phyloP scores from a whole-genome alignment of 2,113 vertebrate species.

The Apteryx mantelli region DNA sequence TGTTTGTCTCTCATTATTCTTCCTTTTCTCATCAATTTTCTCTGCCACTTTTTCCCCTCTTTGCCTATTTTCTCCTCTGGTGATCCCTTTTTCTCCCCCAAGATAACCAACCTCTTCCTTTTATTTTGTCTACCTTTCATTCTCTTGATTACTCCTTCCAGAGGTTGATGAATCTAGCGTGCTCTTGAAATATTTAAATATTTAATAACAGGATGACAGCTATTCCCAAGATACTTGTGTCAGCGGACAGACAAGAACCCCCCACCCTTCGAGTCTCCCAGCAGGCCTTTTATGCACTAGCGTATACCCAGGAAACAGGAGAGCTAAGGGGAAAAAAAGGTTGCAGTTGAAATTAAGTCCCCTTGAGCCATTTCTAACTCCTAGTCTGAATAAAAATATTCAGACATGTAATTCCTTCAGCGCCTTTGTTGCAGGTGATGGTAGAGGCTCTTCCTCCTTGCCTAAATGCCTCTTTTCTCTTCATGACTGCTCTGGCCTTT shows the following conservation, averaged over 20 bases:
- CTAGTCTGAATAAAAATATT: conserved; percentile 66
- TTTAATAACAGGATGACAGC: conserved; percentile 74
- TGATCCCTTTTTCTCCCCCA: conserved; percentile 30
- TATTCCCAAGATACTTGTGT: conserved; percentile 66
- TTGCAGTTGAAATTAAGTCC: conserved; percentile 70
- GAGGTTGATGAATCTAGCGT: conserved; percentile 71
- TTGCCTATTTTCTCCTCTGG: conserved; percentile 56
- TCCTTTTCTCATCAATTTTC: conserved; percentile 51
- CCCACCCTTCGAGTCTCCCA: conserved; percentile 69
- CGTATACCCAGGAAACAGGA: conserved; percentile 45
- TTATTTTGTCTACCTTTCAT: conserved; percentile 69
- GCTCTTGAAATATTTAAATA: conserved; percentile 76
- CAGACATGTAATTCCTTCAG: conserved; percentile 57
- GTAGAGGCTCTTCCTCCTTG: conserved; percentile 55
- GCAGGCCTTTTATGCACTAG: conserved; percentile 72
- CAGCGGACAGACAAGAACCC: conserved; percentile 67
- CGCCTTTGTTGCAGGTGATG: conserved; percentile 61
- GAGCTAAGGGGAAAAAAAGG: conserved; percentile 68
- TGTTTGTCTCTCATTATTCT: conserved; percentile 38
- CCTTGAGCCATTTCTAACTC: conserved; percentile 67
- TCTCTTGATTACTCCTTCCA: conserved; percentile 73
- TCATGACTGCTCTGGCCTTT: conserved; percentile 1
- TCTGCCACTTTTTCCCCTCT: conserved; percentile 28
- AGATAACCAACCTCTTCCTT: conserved; percentile 46
- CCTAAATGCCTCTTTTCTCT: conserved; percentile 18